Percentiles rank a stretch among this genome's conserved stretches.
phyloP scores from a whole-genome alignment of 1,140 invertebrate genomes.

The Procambarus virginalis region DNA sequence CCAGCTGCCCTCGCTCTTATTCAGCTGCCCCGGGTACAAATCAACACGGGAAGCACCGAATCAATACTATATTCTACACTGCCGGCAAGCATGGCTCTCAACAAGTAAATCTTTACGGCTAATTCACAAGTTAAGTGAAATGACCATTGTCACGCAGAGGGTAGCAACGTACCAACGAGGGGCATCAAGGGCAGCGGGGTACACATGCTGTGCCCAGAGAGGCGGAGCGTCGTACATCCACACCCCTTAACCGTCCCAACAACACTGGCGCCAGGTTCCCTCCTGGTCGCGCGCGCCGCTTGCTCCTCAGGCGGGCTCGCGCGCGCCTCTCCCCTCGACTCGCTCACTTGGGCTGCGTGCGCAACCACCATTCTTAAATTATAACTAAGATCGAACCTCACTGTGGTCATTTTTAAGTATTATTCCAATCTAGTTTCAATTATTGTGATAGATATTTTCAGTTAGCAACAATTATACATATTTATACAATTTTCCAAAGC shows the following conservation, averaged over 20 bases:
- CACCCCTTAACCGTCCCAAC: conserved; percentile 32
- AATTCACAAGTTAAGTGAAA: conserved; percentile 42
- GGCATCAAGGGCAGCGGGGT: conserved; percentile 51
- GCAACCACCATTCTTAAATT: background rate
- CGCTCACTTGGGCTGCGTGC: background rate
- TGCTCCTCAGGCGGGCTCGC: background rate
- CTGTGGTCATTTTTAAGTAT: too few relatives aligned
- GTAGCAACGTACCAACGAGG: conserved; percentile 39
- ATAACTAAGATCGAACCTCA: too few relatives aligned
- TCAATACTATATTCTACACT: conserved; percentile 59
- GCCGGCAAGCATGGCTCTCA: conserved; percentile 47
- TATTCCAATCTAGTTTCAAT: too few relatives aligned
- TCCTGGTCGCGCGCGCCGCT: background rate
- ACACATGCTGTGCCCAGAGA: conserved; percentile 66
- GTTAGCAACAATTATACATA: too few relatives aligned
- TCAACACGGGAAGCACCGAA: conserved; percentile 64
- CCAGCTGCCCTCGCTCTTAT: conserved; percentile 28
- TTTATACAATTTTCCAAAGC: too few relatives aligned
- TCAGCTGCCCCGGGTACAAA: conserved; percentile 61
- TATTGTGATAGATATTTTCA: too few relatives aligned
- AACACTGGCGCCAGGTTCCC: conserved; percentile 38
- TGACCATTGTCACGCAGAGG: conserved; percentile 20
- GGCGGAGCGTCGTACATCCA: conserved; percentile 35
- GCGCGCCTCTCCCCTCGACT: background rate
- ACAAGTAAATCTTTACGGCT: conserved; percentile 22